Conservation (phyloP, 2,888 invertebrate species). For the Nasonia oneida region DNA sequence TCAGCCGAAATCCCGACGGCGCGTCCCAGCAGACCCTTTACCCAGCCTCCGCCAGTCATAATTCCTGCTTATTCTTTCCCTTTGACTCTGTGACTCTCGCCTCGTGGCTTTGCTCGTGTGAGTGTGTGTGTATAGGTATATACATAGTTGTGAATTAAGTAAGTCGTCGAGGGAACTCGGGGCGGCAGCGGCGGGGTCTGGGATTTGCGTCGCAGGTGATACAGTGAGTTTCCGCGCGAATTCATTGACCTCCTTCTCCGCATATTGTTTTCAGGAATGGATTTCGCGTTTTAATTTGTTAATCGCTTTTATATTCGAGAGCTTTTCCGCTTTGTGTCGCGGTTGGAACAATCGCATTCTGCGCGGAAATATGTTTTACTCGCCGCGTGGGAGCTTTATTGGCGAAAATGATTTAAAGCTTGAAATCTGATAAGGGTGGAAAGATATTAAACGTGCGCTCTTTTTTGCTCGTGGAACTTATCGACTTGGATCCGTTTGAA, state of each 20-base stretch:
- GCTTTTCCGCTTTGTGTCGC: too few relatives aligned
- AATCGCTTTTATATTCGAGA: not conserved
- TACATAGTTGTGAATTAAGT: conserved; percentile 30
- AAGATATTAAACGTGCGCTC: too few relatives aligned
- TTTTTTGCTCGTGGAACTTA: too few relatives aligned
- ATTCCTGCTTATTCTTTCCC: conserved; percentile 44
- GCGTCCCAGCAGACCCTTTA: not conserved
- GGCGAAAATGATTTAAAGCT: too few relatives aligned
- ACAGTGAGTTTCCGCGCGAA: not conserved
- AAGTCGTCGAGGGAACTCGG: not conserved
- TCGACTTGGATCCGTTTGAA: too few relatives aligned
- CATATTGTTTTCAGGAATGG: not conserved
- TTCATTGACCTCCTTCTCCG: not conserved
- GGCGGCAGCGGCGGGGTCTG: not conserved
- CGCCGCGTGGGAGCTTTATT: too few relatives aligned
- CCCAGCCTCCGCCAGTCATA: conserved; percentile 8
- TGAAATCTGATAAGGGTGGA: too few relatives aligned
- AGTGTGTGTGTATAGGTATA: not conserved
- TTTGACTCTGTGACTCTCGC: conserved; percentile 1
- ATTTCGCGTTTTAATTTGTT: not conserved
- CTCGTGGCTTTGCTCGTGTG: too few relatives aligned
- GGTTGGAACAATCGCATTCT: too few relatives aligned
- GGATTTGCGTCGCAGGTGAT: not conserved
- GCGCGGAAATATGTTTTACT: too few relatives aligned
- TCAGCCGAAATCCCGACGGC: conserved; percentile 40